phyloP scores from a whole-genome alignment of 2,888 invertebrate genomes.

The Leptothorax acervorum region DNA sequence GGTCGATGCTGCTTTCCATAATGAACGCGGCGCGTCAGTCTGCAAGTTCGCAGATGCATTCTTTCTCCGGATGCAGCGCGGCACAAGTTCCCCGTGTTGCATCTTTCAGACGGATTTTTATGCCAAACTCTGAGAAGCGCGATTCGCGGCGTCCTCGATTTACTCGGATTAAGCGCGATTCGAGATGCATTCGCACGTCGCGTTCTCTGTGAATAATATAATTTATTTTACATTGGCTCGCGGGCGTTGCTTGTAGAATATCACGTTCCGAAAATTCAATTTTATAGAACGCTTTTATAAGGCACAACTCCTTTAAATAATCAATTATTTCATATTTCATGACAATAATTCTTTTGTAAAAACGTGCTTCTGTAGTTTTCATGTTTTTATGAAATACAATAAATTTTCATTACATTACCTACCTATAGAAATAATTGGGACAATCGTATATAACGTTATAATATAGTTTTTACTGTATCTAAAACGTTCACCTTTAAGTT shows the following conservation, averaged over 20 bases:
- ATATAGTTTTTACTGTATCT: neutral
- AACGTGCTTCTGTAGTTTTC: too few relatives aligned
- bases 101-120: slow-evolving; percentile 50
- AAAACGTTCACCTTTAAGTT: neutral
- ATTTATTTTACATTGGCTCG: neutral
- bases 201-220: neutral
- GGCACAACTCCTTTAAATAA: neutral
- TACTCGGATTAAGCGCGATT: slow-evolving; percentile 35
- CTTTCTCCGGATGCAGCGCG: neutral
- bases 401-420: neutral
- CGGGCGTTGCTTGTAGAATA: neutral
- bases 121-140: slow-evolving; percentile 1
- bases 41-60: slow-evolving; percentile 28
- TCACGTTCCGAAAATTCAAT: neutral
- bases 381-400: neutral
- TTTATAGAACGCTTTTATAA: neutral
- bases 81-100: slow-evolving; percentile 9
- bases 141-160: slow-evolving; percentile 9
- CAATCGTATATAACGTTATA: neutral
- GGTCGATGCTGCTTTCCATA: slow-evolving; percentile 56
- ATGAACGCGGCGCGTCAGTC: slow-evolving; percentile 59
- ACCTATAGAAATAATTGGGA: neutral
- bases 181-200: slow-evolving; percentile 24
- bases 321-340: neutral
- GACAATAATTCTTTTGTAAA: neutral